Percentiles rank a stretch among this genome's conserved stretches.
Evolutionary conservation across 92 coral and sea anemone species (phyloP).

Genomic region (Heliopora coerulea): DNA sequence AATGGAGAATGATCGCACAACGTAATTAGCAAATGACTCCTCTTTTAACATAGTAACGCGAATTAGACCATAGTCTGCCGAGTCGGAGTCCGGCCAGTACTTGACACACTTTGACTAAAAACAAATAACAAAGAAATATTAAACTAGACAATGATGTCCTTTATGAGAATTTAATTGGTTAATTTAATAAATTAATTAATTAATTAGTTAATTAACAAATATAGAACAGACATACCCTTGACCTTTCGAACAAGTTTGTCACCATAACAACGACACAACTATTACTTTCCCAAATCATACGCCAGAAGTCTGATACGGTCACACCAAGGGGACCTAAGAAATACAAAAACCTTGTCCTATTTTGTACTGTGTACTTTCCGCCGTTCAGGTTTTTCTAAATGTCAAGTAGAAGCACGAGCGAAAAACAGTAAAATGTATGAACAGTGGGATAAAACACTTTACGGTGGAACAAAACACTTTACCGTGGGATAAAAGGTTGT

Average conservation of each 20-base stretch:
- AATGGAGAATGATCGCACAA: conserved; percentile 75
- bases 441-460: no score
- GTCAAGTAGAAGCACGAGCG: no score
- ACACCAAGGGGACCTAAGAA: conserved; percentile 78
- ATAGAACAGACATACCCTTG: no score
- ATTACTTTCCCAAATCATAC: conserved; percentile 98
- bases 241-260: conserved; percentile 88
- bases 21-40: conserved; percentile 76
- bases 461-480: no score
- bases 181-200: no score
- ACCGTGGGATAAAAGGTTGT: no score
- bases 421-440: no score
- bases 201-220: no score
- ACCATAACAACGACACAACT: conserved; percentile 87
- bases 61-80: conserved; percentile 69
- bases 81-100: conserved; percentile 86
- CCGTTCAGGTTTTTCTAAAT: no score
- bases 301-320: conserved; percentile 88
- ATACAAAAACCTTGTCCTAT: neutral
- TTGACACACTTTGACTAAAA: conserved; percentile 84
- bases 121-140: neutral
- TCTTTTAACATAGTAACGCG: conserved; percentile 75
- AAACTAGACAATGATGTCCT: neutral
- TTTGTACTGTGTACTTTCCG: neutral
- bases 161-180: no score